Percentiles rank a stretch among this genome's conserved stretches.
Evolutionary conservation across 2,113 vertebrate species (phyloP).

Genomic region (Indri indri): DNA sequence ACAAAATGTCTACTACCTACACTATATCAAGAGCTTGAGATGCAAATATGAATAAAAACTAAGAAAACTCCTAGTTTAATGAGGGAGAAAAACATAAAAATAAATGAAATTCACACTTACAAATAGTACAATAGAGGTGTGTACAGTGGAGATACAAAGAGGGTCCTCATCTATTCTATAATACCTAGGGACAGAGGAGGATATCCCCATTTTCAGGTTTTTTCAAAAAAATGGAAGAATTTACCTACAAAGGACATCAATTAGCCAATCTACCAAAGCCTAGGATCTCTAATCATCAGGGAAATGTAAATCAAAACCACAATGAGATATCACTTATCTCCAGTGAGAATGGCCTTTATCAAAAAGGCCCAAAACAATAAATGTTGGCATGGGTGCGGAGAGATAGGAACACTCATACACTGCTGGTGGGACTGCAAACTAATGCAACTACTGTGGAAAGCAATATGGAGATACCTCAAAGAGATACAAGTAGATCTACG

Average conservation of each 20-base stretch:
- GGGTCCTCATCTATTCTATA: not conserved
- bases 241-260: not conserved
- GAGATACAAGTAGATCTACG: no score
- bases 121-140: not conserved
- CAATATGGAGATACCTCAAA: no score
- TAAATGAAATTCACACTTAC: not conserved
- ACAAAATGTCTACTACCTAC: not conserved
- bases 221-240: not conserved
- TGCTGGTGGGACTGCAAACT: no score
- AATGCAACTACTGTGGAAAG: no score
- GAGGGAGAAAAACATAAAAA: not conserved
- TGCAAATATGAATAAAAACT: not conserved
- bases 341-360: no score
- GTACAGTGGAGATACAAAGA: not conserved
- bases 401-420: no score
- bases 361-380: no score
- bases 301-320: no score
- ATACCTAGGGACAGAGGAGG: not conserved
- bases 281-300: not conserved
- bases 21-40: not conserved
- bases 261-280: not conserved
- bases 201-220: not conserved
- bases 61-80: not conserved
- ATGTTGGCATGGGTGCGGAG: no score
- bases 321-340: no score